Evolutionary conservation across 2,888 invertebrate species (phyloP), one percentile per base, ranked within the genome.

Genomic region (Drosophila bunnanda): DNA sequence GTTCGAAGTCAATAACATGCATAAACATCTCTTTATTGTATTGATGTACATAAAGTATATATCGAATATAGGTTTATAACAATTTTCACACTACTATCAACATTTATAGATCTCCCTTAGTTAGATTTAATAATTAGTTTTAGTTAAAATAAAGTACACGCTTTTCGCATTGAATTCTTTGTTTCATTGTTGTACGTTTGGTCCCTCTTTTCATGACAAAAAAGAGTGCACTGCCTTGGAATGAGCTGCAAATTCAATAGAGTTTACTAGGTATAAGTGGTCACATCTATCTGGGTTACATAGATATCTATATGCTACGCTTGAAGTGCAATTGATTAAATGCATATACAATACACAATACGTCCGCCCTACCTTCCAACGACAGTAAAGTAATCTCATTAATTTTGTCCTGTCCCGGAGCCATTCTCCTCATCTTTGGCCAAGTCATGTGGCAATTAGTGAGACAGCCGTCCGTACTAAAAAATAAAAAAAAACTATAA

Each of bases 161-260:
- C 59, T 76, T 82, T 81, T 58, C 76, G 62, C 43, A 53, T 68
- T 56, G 69, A 55, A 57, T 75, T 78, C 61, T 80, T 64, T 55
- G 62, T 75, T 77, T 70, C 52, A 75, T 71, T 64, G 66, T 79
- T 59, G 65, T 80, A 58, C 71, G 58, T 75, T 84, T 84, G 84
- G 84, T 84, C 84, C 84, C 84, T 80, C 87, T 84, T 84, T 88
- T 87, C 83, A 78, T 80, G 71, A 70, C 76, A 88, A 82, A 88
- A 85, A 83, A 83, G 83, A 88, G 88, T 88, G 88, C 70, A 67
- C 76, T 88, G 84, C 82, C 79, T 81, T 84, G 74, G 80, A 76
- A 75, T 80, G 72, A 67, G 77, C 56, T 58, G 75, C 53, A 52
- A 72, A 52, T 84, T 78, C 36, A 54, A 64, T 65, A 59, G 62